A percentile compares a stretch with the other conserved stretches of the same genome.
These are phyloP conservation scores for Chelonia mydas DNA, from an alignment of 2,797 vertebrate genomes.

Conservation along the genomic window DNA sequence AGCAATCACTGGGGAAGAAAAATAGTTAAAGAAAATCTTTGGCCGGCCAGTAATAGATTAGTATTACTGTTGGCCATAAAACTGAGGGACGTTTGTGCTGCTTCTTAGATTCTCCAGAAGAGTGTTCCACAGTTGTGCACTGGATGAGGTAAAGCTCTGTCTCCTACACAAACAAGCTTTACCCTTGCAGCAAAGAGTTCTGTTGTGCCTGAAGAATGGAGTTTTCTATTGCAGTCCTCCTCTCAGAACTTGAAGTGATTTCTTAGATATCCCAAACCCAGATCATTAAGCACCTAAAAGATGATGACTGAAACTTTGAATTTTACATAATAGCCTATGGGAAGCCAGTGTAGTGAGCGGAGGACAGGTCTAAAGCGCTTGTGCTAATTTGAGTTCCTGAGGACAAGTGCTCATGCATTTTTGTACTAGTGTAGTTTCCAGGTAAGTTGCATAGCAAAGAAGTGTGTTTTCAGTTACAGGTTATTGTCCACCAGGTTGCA, in stretches of 20 bases:
- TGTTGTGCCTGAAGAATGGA: rapidly evolving
- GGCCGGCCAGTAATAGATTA: neutral
- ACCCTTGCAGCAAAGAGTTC: neutral
- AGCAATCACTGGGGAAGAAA: neutral
- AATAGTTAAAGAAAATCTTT: neutral
- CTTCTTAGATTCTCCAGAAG: neutral
- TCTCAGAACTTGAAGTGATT: neutral
- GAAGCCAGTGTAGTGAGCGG: neutral
- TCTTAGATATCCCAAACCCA: neutral
- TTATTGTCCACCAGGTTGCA: neutral
- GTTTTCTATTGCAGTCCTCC: neutral
- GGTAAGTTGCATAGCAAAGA: neutral
- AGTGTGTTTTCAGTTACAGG: neutral
- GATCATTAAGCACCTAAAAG: neutral
- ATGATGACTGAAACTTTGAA: neutral
- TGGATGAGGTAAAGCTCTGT: neutral
- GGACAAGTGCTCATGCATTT: neutral
- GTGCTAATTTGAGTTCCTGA: neutral
- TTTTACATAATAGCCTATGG: neutral
- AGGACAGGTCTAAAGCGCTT: neutral
- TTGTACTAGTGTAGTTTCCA: neutral
- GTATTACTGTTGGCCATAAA: neutral
- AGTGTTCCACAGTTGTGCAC: neutral
- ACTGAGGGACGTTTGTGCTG: neutral
- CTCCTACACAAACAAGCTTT: neutral